A percentile compares a stretch with the other conserved stretches of the same genome.
Evolutionary conservation across 1,140 invertebrate species (phyloP).

Genomic region (Spodoptera frugiperda): DNA sequence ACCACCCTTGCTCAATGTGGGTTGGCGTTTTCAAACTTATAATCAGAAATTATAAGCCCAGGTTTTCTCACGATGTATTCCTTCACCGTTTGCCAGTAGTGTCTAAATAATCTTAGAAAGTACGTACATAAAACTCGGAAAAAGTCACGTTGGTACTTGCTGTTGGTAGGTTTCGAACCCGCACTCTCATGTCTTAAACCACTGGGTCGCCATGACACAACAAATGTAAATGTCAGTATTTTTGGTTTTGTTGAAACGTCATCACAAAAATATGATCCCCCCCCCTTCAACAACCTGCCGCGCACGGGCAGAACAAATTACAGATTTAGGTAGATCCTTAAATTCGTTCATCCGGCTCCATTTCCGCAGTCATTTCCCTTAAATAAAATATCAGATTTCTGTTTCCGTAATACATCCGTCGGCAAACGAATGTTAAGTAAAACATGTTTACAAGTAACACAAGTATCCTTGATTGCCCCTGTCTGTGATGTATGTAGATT

Average conservation of each 20-base stretch:
- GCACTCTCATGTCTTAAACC: no score
- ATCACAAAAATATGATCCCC: background rate
- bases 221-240: background rate
- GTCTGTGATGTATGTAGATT: conserved; percentile 30
- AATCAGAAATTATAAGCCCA: no score
- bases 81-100: no score
- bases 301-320: conserved; percentile 4
- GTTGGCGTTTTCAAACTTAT: no score
- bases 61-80: no score
- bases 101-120: no score
- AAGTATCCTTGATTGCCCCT: conserved; percentile 18
- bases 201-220: no score
- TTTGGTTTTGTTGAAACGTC: background rate
- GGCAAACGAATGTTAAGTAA: conserved; percentile 5
- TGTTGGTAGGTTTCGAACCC: no score
- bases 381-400: conserved; percentile 36
- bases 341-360: conserved; percentile 11
- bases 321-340: conserved; percentile 16
- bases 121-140: no score
- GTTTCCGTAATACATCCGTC: conserved; percentile 26
- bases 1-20: no score
- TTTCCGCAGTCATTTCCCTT: conserved; percentile 17
- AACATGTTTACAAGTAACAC: conserved; percentile 23
- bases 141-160: no score
- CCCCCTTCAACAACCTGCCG: background rate